Percentiles rank a stretch among this genome's conserved stretches.
Conservation (phyloP, 2,797 vertebrate species). For the Gymnoscopelus microlampas region DNA sequence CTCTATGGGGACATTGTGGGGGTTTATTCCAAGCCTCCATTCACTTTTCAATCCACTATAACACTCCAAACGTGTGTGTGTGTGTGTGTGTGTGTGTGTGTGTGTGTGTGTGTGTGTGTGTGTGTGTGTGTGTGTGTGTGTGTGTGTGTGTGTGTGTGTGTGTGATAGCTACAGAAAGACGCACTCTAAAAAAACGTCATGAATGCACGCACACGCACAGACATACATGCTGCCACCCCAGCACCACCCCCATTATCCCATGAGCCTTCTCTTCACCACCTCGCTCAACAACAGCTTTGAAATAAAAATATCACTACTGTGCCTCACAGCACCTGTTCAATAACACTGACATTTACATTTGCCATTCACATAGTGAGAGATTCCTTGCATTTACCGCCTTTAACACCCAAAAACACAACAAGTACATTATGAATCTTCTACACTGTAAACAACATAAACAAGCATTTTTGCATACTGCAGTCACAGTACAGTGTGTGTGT, state of each 20-base stretch:
- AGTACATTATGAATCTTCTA: constrained; percentile 47
- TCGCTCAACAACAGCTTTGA: constrained; percentile 77
- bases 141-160: too few relatives aligned
- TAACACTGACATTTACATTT: constrained; percentile 86
- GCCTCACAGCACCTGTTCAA: constrained; percentile 84
- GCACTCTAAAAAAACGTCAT: constrained; percentile 2
- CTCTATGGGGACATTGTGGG: constrained; percentile 65
- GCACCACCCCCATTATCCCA: constrained; percentile 74
- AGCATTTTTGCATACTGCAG: constrained; percentile 40
- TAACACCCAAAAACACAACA: constrained; percentile 62
- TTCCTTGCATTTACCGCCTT: constrained; percentile 70
- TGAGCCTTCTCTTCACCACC: constrained; percentile 76
- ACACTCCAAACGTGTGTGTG: constrained; percentile 40
- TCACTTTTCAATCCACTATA: constrained; percentile 65
- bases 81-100: too few relatives aligned
- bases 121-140: too few relatives aligned
- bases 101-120: too few relatives aligned
- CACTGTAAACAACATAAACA: constrained; percentile 54
- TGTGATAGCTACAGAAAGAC: constrained; percentile 26
- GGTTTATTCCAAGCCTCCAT: constrained; percentile 63
- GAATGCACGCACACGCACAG: constrained; percentile 19
- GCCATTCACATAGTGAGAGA: constrained; percentile 68
- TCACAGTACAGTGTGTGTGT: constrained; percentile 7
- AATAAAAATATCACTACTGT: constrained; percentile 83
- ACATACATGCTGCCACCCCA: constrained; percentile 33